These are phyloP conservation scores for Apostichopus leukothele DNA, from an alignment of 53 echinoderm and acorn worm species.

Conservation along the genomic window DNA sequence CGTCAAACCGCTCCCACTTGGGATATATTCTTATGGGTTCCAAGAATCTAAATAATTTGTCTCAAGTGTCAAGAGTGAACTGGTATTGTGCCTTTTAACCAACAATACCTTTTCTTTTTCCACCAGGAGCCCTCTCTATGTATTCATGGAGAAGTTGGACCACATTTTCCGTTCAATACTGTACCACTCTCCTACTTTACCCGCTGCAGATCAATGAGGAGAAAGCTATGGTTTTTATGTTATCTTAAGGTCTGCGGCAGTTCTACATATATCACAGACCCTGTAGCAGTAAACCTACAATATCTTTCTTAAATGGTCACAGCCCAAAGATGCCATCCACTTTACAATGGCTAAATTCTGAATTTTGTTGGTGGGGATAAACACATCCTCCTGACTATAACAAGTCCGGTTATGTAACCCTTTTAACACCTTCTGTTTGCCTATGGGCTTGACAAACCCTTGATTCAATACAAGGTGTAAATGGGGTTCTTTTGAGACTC, in stretches of 20 bases:
- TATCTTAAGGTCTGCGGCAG: not conserved
- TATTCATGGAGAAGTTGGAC: not conserved
- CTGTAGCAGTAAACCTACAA: not conserved
- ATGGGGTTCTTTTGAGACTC: constrained; percentile 31
- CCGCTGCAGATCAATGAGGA: constrained; percentile 25
- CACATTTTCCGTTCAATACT: constrained; percentile 23
- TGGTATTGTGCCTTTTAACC: too few relatives aligned
- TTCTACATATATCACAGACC: not conserved
- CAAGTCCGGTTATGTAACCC: constrained; percentile 38
- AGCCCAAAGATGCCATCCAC: not conserved
- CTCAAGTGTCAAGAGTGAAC: too few relatives aligned
- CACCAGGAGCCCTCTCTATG: not conserved
- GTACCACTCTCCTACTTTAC: not conserved
- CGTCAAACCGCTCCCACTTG: too few relatives aligned
- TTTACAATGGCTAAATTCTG: constrained; percentile 25
- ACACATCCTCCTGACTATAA: constrained; percentile 37
- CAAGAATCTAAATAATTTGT: too few relatives aligned
- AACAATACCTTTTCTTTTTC: not conserved
- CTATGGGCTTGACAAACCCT: constrained; percentile 19
- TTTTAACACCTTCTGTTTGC: constrained; percentile 47
- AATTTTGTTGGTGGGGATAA: constrained; percentile 4
- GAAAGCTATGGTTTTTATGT: not conserved
- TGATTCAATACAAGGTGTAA: constrained; percentile 47
- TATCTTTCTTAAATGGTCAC: not conserved
- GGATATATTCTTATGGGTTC: too few relatives aligned